Evolutionary conservation across 1,140 invertebrate species (phyloP).

Genomic region (Thrips palmi): DNA sequence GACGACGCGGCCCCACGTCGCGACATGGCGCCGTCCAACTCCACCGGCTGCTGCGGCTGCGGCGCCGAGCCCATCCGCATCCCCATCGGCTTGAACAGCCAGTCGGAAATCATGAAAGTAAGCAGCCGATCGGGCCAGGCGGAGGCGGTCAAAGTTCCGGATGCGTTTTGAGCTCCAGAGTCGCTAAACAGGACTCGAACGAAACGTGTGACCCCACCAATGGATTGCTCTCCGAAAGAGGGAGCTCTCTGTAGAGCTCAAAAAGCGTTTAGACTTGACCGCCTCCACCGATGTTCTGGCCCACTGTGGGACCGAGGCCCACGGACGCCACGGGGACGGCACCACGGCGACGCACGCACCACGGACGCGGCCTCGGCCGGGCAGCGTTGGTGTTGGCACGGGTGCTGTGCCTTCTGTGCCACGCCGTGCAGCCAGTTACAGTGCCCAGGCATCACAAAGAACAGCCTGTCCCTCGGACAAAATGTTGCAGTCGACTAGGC

Average conservation of each 20-base stretch:
- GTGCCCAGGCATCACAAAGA: too few species aligned
- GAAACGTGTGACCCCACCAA: background rate
- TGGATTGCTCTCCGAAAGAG: background rate
- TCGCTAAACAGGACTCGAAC: background rate
- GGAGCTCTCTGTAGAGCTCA: background rate
- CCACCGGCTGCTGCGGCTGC: slow-evolving; percentile 23
- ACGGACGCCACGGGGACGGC: background rate
- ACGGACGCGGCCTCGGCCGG: too few species aligned
- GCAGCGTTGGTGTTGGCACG: too few species aligned
- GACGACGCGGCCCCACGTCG: background rate
- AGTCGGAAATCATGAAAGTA: slow-evolving; percentile 64
- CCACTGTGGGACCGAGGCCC: background rate
- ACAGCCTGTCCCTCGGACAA: too few species aligned
- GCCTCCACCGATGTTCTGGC: background rate
- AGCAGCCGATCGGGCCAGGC: slow-evolving; percentile 7
- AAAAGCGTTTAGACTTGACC: background rate
- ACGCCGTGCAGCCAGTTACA: too few species aligned
- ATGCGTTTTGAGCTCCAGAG: background rate
- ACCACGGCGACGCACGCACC: background rate
- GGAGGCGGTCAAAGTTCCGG: too few species aligned
- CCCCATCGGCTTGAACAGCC: slow-evolving; percentile 53
- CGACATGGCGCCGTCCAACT: background rate
- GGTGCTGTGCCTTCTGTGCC: too few species aligned
- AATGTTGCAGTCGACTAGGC: too few species aligned
- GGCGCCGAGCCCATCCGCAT: slow-evolving; percentile 44